Percentiles rank a stretch among this genome's conserved stretches.
Evolutionary conservation across 2,797 vertebrate species (phyloP).

Genomic region (Anguilla megastoma): DNA sequence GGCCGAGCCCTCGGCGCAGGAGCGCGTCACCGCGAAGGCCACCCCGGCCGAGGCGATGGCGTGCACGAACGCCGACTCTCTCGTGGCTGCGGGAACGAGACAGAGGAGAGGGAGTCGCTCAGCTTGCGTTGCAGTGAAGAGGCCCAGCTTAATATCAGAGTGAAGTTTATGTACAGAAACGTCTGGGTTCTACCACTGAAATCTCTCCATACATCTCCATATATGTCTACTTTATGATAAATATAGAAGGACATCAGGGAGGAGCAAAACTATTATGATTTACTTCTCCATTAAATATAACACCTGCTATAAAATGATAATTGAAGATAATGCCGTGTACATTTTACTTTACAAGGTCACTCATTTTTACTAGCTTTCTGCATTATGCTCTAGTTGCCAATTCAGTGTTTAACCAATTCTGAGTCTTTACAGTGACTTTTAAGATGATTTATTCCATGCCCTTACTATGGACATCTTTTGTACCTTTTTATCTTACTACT

Average conservation of each 20-base stretch:
- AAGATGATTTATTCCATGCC: neutral
- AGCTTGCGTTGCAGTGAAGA: neutral
- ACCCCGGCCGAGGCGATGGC: slow-evolving; percentile 94
- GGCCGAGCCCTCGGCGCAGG: slow-evolving; percentile 90
- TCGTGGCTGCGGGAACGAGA: slow-evolving; percentile 77
- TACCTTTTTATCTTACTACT: neutral
- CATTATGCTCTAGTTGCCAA: no score
- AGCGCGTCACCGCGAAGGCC: slow-evolving; percentile 92
- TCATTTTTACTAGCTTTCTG: neutral
- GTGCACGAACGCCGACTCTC: slow-evolving; percentile 95
- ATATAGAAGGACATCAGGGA: neutral
- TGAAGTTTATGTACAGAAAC: neutral
- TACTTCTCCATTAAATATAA: neutral
- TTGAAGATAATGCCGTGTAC: neutral
- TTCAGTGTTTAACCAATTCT: no score
- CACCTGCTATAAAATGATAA: neutral
- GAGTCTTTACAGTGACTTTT: neutral
- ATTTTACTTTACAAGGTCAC: neutral
- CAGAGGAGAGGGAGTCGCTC: neutral
- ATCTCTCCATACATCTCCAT: neutral
- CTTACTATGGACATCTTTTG: neutral
- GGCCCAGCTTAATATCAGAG: neutral
- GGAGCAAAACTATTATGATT: neutral
- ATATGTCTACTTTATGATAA: neutral
- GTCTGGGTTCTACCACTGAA: neutral